Evolutionary conservation across 2,888 invertebrate genomes (phyloP), one percentile per base, ranked within the genome.

Genomic region (Perizoma flavofasciatum): DNA sequence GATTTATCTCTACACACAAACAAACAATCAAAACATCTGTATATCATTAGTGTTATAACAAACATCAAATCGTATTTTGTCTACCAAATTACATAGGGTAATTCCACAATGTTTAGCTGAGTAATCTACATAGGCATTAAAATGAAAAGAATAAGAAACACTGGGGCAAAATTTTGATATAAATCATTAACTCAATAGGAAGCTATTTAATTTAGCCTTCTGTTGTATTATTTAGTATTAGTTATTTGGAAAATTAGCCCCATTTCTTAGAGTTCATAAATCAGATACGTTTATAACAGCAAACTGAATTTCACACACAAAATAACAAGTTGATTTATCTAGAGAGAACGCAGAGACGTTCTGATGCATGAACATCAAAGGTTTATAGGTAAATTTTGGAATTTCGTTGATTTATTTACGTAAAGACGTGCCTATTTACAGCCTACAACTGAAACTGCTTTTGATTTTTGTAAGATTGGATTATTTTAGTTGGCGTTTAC

Each of bases 261-360:
- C 49, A 54, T 44, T 56, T 56, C 56, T 54, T 43, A 46, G 32
- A 45, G 49, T 46, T 35, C 57, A 61, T 67, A 65, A 67, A 67
- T 67, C 61, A 63, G 51, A 49, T 50, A 63, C 56, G 58, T 63
- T 63, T 56, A 61, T 55, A 63, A 61, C 58, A 58, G 55, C 41
- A 33, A 56, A 37, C 46, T 10, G 6, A 58, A 51, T 50, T 51
- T 55, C 52, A 44, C 60, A 43, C 54, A 53, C 2, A 41, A 59
- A 22, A 61, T 63, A 55, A 61, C 55, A 55, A 54, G 55, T 48
- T 63, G 44, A 65, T 67, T 65, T 55, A 59, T 59, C 62, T 48
- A 67, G 59, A 57, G 57, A 57, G 55, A 22, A 40, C 22, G 53
- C 51, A 43, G 37, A 49, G 22, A 46, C 35, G 46, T 56, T 53